Percentiles rank a stretch among this genome's conserved stretches.
Conservation (phyloP, 2,113 vertebrate species). For the Mus musculus region DNA sequence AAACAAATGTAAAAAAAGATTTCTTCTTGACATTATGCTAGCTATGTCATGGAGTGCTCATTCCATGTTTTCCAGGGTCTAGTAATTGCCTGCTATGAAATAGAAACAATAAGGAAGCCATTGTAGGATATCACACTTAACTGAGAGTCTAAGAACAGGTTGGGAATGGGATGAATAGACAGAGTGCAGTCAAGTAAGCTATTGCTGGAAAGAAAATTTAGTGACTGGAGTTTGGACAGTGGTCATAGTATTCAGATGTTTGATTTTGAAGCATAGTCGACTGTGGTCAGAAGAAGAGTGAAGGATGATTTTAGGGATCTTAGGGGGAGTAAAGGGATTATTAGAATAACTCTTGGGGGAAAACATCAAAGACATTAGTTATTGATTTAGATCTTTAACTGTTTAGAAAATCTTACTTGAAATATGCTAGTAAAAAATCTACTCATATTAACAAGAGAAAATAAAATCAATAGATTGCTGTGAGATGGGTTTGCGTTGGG, state of each 20-base stretch:
- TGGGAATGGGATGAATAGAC: background rate
- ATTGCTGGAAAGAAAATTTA: background rate
- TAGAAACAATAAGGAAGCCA: background rate
- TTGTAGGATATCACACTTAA: background rate
- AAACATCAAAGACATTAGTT: background rate
- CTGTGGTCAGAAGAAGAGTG: background rate
- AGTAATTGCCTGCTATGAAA: background rate
- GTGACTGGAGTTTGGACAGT: background rate
- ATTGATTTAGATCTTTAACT: background rate
- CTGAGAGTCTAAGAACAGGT: background rate
- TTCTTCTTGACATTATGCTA: background rate
- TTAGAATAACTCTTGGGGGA: background rate
- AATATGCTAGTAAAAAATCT: background rate
- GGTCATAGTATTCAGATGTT: background rate
- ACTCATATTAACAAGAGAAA: background rate
- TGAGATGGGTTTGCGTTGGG: background rate
- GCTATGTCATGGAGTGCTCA: background rate
- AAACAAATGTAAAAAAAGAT: background rate
- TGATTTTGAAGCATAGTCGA: constrained; percentile 7
- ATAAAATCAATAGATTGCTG: background rate
- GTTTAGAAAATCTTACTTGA: background rate
- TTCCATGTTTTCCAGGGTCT: background rate
- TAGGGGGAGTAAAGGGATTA: background rate
- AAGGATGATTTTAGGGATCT: background rate
- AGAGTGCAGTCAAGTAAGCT: background rate